Percentiles rank a stretch among this genome's conserved stretches.
These are phyloP conservation scores for Orchestes rusci DNA, from an alignment of 2,888 invertebrate genomes.

Conservation along the genomic window DNA sequence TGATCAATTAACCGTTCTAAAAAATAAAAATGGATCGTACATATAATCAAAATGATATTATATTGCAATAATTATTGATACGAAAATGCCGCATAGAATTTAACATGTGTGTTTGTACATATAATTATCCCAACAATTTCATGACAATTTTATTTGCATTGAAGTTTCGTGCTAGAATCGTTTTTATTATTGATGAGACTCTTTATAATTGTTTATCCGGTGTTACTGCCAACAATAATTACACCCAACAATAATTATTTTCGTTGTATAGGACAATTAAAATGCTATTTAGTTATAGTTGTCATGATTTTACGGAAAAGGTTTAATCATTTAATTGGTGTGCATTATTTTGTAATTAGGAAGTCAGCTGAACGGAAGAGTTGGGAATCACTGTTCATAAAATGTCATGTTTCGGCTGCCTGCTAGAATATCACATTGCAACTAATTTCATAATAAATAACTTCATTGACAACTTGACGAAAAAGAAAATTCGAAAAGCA, in stretches of 20 bases:
- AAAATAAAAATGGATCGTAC: too few relatives aligned
- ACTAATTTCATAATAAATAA: too few relatives aligned
- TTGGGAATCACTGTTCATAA: too few relatives aligned
- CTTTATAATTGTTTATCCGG: constrained; percentile 44
- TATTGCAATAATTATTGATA: too few relatives aligned
- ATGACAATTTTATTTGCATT: constrained; percentile 18
- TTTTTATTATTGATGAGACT: constrained; percentile 31
- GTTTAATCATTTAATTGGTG: constrained; percentile 20
- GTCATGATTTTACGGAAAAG: constrained; percentile 17
- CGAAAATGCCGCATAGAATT: too few relatives aligned
- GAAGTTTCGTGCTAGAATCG: constrained; percentile 13
- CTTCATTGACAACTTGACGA: too few relatives aligned
- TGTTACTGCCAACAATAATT: constrained; percentile 39
- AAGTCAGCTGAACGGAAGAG: neutral
- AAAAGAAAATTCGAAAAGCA: too few relatives aligned
- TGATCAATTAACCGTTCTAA: too few relatives aligned
- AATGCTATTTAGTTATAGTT: constrained; percentile 38
- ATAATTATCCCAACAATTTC: constrained; percentile 12
- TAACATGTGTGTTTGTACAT: too few relatives aligned
- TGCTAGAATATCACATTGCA: too few relatives aligned
- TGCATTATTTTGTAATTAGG: constrained; percentile 20
- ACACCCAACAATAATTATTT: constrained; percentile 33
- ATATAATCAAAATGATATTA: too few relatives aligned
- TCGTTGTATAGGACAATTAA: constrained; percentile 36
- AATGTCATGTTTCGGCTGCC: too few relatives aligned